Evolutionary conservation across 2,888 invertebrate species (phyloP).

Genomic region (Lingula anatina): DNA sequence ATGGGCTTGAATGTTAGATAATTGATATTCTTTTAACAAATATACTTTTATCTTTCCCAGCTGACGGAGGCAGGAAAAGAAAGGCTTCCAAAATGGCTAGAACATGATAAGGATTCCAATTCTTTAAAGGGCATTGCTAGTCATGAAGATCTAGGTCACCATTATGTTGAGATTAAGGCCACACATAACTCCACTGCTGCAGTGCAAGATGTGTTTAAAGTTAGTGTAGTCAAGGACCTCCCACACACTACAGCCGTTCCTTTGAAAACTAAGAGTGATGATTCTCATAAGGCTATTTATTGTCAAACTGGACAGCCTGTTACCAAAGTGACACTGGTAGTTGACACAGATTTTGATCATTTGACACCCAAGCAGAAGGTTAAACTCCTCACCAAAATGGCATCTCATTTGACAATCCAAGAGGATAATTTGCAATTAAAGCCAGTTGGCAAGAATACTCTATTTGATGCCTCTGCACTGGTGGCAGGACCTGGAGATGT

Average conservation of each 20-base stretch:
- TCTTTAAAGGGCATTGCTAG: slow-evolving; percentile 70
- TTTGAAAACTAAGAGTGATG: slow-evolving; percentile 19
- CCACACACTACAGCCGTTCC: slow-evolving; percentile 15
- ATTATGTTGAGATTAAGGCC: slow-evolving; percentile 55
- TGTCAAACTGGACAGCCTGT: slow-evolving; percentile 55
- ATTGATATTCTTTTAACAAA: too few species aligned
- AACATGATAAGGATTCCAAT: slow-evolving; percentile 67
- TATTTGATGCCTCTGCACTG: slow-evolving; percentile 41
- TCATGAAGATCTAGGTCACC: slow-evolving; percentile 60
- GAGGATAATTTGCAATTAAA: slow-evolving; percentile 35
- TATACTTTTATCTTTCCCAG: slow-evolving; percentile 17
- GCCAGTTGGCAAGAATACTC: slow-evolving; percentile 31
- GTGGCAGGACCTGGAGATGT: slow-evolving; percentile 45
- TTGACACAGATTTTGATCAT: slow-evolving; percentile 64
- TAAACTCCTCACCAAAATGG: slow-evolving; percentile 29
- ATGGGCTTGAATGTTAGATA: too few species aligned
- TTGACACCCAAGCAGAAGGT: slow-evolving; percentile 64
- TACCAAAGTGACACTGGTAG: slow-evolving; percentile 63
- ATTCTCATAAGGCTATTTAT: slow-evolving; percentile 27
- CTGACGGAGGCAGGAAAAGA: slow-evolving; percentile 28
- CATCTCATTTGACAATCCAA: slow-evolving; percentile 31
- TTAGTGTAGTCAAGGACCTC: slow-evolving; percentile 58
- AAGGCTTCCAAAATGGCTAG: slow-evolving; percentile 49
- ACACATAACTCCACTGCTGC: slow-evolving; percentile 18
- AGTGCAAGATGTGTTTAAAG: slow-evolving; percentile 65